These are phyloP conservation scores for Psammodynastes pulverulentus DNA, from an alignment of 2,113 vertebrate species.

Conservation along the genomic window DNA sequence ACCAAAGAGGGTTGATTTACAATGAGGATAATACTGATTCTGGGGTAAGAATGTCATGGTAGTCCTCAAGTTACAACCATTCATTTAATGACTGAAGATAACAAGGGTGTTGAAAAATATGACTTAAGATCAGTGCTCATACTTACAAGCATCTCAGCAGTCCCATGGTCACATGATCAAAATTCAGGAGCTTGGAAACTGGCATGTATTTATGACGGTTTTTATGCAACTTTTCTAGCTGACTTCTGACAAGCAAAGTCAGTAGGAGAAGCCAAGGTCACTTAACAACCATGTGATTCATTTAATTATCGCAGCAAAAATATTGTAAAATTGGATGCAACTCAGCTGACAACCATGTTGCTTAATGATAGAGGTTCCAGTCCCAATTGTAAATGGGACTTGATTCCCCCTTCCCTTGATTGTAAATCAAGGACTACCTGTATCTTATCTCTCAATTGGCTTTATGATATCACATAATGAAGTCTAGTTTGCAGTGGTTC, in stretches of 20 bases:
- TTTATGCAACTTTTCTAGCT: background rate
- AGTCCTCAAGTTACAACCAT: background rate
- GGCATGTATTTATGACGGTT: background rate
- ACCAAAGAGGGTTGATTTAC: background rate
- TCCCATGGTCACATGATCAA: background rate
- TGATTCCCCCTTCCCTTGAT: background rate
- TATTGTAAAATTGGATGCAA: background rate
- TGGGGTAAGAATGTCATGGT: background rate
- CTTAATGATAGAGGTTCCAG: background rate
- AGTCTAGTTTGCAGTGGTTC: background rate
- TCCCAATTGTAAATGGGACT: background rate
- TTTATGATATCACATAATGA: background rate
- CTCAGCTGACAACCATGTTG: background rate
- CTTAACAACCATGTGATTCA: background rate
- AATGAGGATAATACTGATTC: background rate
- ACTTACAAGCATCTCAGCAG: background rate
- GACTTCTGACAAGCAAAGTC: background rate
- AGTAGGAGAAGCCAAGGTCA: background rate
- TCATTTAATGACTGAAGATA: background rate
- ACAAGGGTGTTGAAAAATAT: background rate
- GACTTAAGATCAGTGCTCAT: background rate
- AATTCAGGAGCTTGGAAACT: background rate
- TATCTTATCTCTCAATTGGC: background rate
- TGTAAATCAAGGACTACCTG: background rate
- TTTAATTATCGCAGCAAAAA: background rate